These are phyloP conservation scores for Anthoscopus minutus DNA, from an alignment of 2,113 vertebrate species.

Conservation along the genomic window DNA sequence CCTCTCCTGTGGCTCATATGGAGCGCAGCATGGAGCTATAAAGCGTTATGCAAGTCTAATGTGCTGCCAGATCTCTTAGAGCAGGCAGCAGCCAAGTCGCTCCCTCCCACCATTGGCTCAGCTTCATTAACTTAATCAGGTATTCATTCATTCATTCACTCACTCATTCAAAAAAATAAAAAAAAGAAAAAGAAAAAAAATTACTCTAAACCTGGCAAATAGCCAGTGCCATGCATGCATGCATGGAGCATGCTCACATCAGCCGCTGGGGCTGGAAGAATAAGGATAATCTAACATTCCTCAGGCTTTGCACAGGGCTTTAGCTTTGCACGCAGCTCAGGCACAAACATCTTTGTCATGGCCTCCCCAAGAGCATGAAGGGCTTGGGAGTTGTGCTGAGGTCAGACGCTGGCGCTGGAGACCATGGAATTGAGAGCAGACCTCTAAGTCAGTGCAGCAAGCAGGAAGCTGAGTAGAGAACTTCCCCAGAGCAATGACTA, in stretches of 20 bases:
- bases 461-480: background rate
- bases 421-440: accelerated
- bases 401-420: background rate
- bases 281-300: background rate
- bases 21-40: slow-evolving; percentile 69
- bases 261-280: background rate
- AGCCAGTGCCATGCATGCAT: slow-evolving; percentile 66
- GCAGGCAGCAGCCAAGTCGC: slow-evolving; percentile 72
- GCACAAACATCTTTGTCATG: background rate
- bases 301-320: background rate
- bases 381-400: background rate
- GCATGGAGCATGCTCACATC: background rate
- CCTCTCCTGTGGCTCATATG: slow-evolving; percentile 63
- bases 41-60: slow-evolving; percentile 79
- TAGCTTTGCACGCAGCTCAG: background rate
- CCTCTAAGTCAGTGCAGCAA: background rate
- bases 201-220: slow-evolving; percentile 65
- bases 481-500: background rate
- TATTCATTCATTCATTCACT: slow-evolving; percentile 89
- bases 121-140: slow-evolving; percentile 85
- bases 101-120: slow-evolving; percentile 74
- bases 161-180: slow-evolving; percentile 82
- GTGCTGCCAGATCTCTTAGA: slow-evolving; percentile 78
- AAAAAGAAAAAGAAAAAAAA: slow-evolving; percentile 64
- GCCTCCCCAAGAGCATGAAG: background rate